Percentiles rank a stretch among this genome's conserved stretches.
These are phyloP conservation scores for Metallyticus violacea DNA, from an alignment of 2,888 invertebrate species.

Conservation along the genomic window DNA sequence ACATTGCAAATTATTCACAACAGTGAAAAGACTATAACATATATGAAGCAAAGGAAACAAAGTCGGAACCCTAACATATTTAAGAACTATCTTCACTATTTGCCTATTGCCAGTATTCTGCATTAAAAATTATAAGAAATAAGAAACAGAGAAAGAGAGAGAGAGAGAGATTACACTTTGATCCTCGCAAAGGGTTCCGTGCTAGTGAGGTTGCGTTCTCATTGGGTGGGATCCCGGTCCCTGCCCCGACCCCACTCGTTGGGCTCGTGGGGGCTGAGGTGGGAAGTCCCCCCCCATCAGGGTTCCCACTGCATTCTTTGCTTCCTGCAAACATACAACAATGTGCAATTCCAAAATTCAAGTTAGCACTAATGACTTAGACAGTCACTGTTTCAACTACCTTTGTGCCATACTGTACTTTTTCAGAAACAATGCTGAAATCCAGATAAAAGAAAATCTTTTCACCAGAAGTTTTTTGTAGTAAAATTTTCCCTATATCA, in stretches of 20 bases:
- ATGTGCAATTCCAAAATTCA: constrained; percentile 22
- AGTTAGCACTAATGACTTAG: neutral
- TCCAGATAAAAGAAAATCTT: no score
- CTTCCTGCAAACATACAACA: constrained; percentile 57
- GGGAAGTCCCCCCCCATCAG: constrained; percentile 67
- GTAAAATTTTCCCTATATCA: neutral
- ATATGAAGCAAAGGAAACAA: constrained; percentile 1
- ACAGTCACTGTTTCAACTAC: neutral
- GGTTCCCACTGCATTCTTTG: constrained; percentile 57
- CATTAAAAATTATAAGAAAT: neutral
- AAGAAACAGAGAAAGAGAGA: constrained; percentile 16
- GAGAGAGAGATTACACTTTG: constrained; percentile 64
- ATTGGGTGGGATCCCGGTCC: constrained; percentile 35
- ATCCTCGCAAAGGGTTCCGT: constrained; percentile 76
- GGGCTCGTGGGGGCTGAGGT: constrained; percentile 48
- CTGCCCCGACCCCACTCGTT: constrained; percentile 37
- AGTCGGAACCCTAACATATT: constrained; percentile 7
- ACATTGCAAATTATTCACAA: neutral
- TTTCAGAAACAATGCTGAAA: constrained; percentile 39
- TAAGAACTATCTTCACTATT: neutral
- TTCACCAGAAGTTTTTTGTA: no score
- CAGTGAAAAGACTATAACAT: neutral
- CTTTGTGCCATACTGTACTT: constrained; percentile 20
- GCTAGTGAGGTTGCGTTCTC: constrained; percentile 50
- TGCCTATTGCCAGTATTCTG: neutral